Evolutionary conservation across 2,113 vertebrate genomes (phyloP).

Genomic region (Rhipidura dahli): DNA sequence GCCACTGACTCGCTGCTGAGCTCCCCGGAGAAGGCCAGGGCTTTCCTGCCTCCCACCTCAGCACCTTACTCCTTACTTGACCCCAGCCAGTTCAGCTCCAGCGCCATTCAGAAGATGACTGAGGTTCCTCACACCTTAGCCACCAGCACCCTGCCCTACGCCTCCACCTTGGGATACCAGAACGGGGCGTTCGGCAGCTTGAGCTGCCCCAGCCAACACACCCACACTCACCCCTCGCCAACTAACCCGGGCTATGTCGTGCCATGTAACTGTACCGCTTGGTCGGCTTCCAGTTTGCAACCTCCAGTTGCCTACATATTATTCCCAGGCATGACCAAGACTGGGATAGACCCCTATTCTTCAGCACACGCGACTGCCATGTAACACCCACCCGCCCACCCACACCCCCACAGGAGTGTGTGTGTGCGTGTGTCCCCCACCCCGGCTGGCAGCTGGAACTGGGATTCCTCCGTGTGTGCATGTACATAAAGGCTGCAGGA

Average conservation of each 20-base stretch:
- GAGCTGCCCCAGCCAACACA: slow-evolving; percentile 96
- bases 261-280: slow-evolving; percentile 98
- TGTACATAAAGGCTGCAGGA: slow-evolving; percentile 76
- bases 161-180: slow-evolving; percentile 98
- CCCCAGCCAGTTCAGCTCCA: slow-evolving; percentile 96
- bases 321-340: slow-evolving; percentile 99
- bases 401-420: neutral
- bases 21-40: slow-evolving; percentile 91
- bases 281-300: slow-evolving; percentile 98
- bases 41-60: slow-evolving; percentile 93
- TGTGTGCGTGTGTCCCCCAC: neutral
- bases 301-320: slow-evolving; percentile 99
- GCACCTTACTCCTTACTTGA: slow-evolving; percentile 96
- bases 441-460: slow-evolving; percentile 58
- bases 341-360: slow-evolving; percentile 97
- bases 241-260: slow-evolving; percentile 99
- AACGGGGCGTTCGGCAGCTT: slow-evolving; percentile 95
- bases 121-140: slow-evolving; percentile 97
- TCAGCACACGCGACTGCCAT: slow-evolving; percentile 96
- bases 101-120: slow-evolving; percentile 97
- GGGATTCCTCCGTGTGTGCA: slow-evolving; percentile 77
- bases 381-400: slow-evolving; percentile 75
- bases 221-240: slow-evolving; percentile 98
- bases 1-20: slow-evolving; percentile 91
- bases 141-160: slow-evolving; percentile 92